phyloP scores from a whole-genome alignment of 2,113 vertebrate genomes.

The Oncorhynchus mykiss region DNA sequence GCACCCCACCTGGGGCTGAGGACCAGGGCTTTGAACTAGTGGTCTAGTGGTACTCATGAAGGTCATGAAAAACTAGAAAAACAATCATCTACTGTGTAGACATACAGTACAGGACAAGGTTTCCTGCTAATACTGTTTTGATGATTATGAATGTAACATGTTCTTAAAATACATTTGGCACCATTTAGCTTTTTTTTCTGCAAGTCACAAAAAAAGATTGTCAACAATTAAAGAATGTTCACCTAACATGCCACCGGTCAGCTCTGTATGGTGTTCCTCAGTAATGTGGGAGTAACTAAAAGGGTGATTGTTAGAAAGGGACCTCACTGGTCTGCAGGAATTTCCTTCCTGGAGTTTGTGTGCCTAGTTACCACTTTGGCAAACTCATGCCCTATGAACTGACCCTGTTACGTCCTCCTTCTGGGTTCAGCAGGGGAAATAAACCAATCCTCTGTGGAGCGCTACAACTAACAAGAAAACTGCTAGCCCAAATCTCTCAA shows the following conservation, averaged over 20 bases:
- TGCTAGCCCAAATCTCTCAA: slow-evolving; percentile 79
- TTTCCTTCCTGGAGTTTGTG: slow-evolving; percentile 58
- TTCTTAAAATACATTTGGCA: background rate
- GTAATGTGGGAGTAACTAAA: background rate
- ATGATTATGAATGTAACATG: background rate
- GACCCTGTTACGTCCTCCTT: slow-evolving; percentile 55
- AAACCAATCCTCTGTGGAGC: slow-evolving; percentile 74
- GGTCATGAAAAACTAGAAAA: slow-evolving; percentile 50
- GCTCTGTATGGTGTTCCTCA: background rate
- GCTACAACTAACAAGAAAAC: slow-evolving; percentile 86
- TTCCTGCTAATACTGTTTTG: background rate
- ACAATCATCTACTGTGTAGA: background rate
- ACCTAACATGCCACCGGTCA: too few relatives aligned
- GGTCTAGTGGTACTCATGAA: slow-evolving; percentile 58
- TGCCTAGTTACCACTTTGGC: slow-evolving; percentile 68
- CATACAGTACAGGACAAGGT: background rate
- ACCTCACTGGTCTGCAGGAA: slow-evolving; percentile 61
- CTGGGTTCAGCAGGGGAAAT: slow-evolving; percentile 63
- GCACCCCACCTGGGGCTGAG: slow-evolving; percentile 80
- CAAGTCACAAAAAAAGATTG: background rate
- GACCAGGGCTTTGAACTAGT: slow-evolving; percentile 70
- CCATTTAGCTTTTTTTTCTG: background rate
- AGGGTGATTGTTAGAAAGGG: slow-evolving; percentile 48
- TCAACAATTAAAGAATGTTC: too few relatives aligned
- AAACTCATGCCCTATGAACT: slow-evolving; percentile 65